These are phyloP conservation scores for Hystrix cristata DNA, from an alignment of 2,113 vertebrate genomes.

Conservation along the genomic window DNA sequence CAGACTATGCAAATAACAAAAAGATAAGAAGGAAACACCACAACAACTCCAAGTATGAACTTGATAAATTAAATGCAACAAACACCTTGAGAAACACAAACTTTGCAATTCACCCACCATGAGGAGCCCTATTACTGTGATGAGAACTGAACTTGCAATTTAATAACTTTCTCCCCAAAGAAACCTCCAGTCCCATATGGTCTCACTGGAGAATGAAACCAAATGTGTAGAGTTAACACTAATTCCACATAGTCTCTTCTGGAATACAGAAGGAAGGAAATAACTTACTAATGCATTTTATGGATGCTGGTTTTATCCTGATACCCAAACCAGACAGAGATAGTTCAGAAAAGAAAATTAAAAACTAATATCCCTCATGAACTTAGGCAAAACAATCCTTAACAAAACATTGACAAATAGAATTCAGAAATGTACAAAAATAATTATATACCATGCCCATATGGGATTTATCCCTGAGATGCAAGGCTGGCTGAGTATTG, in stretches of 20 bases:
- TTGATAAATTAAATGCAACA: neutral
- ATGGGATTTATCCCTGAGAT: slow-evolving; percentile 41
- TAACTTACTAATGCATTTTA: neutral
- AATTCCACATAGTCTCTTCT: neutral
- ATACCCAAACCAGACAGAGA: slow-evolving; percentile 6
- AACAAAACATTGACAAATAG: neutral
- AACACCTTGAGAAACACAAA: neutral
- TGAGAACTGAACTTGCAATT: neutral
- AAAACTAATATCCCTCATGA: neutral
- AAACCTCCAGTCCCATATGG: neutral
- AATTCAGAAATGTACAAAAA: neutral
- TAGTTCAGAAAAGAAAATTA: slow-evolving; percentile 38
- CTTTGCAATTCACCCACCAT: neutral
- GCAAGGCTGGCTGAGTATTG: neutral
- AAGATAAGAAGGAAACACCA: neutral
- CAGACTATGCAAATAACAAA: neutral
- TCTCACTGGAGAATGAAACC: neutral
- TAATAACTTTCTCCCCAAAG: neutral
- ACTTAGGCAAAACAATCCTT: neutral
- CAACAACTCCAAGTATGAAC: neutral
- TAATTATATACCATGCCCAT: neutral
- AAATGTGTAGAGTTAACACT: neutral
- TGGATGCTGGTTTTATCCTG: neutral
- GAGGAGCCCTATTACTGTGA: neutral
- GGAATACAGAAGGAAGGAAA: slow-evolving; percentile 5